Conservation (phyloP, 2,113 vertebrate genomes). For the Trogon melanurus region DNA sequence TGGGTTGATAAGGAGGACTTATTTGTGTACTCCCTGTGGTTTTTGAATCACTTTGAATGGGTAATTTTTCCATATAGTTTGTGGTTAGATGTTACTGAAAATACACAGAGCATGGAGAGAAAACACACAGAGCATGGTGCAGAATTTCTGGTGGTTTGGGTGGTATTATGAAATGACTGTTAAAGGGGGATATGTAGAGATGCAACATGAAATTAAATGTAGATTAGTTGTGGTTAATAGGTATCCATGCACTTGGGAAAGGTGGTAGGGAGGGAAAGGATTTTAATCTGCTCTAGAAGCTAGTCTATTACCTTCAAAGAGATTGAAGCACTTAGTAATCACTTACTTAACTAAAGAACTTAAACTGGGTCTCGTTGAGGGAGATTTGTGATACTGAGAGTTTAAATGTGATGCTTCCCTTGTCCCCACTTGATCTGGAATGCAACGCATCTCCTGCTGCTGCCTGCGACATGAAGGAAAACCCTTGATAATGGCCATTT, state of each 20-base stretch:
- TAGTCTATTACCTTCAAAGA: not conserved
- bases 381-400: not conserved
- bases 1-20: not conserved
- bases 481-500: conserved; percentile 42
- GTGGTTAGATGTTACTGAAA: not conserved
- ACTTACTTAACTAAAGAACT: not conserved
- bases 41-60: not conserved
- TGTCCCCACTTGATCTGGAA: not conserved
- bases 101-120: not conserved
- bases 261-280: not conserved
- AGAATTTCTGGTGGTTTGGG: not conserved
- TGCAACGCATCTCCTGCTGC: not conserved
- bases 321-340: not conserved
- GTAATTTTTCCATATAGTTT: not conserved
- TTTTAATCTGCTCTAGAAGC: not conserved
- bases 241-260: not conserved
- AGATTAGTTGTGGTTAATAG: not conserved
- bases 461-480: conserved; percentile 74
- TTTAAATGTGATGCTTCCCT: not conserved
- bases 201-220: not conserved
- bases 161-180: not conserved
- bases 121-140: not conserved
- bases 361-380: not conserved
- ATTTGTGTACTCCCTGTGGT: not conserved
- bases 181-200: not conserved